Conservation (phyloP, 2,888 invertebrate species). For the Chalcis sispes region DNA sequence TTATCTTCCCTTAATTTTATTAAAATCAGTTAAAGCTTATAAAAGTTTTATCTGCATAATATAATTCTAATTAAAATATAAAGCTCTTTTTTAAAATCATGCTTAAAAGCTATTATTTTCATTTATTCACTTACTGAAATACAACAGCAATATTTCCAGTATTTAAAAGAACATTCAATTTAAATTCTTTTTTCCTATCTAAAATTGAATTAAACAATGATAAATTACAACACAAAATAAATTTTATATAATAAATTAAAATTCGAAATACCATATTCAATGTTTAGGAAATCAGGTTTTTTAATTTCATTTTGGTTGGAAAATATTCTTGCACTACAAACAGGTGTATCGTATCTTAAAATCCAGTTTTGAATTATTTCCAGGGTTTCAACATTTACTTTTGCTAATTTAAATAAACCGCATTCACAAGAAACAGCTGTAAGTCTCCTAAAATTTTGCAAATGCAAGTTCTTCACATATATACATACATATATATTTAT, state of each 20-base stretch:
- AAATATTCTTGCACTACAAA: conserved; percentile 79
- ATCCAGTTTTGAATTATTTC: conserved; percentile 77
- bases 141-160: conserved; percentile 51
- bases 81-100: too few species aligned
- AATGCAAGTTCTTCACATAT: not conserved
- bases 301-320: conserved; percentile 62
- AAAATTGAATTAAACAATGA: conserved; percentile 29
- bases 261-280: conserved; percentile 51
- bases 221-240: conserved; percentile 5
- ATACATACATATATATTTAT: conserved; percentile 19
- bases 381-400: conserved; percentile 77
- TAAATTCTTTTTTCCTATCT: conserved; percentile 35
- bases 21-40: too few species aligned
- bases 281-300: conserved; percentile 65
- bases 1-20: too few species aligned
- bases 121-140: conserved; percentile 55
- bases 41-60: too few species aligned
- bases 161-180: conserved; percentile 51
- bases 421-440: conserved; percentile 81
- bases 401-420: conserved; percentile 79
- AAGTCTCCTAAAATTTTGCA: conserved; percentile 75
- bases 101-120: too few species aligned
- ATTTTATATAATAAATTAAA: conserved; percentile 17
- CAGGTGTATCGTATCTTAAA: conserved; percentile 78
- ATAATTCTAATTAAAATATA: too few species aligned